Base-by-base conservation (phyloP, 2,888 invertebrate species). In the Dorcus parallelipipedus region DNA sequence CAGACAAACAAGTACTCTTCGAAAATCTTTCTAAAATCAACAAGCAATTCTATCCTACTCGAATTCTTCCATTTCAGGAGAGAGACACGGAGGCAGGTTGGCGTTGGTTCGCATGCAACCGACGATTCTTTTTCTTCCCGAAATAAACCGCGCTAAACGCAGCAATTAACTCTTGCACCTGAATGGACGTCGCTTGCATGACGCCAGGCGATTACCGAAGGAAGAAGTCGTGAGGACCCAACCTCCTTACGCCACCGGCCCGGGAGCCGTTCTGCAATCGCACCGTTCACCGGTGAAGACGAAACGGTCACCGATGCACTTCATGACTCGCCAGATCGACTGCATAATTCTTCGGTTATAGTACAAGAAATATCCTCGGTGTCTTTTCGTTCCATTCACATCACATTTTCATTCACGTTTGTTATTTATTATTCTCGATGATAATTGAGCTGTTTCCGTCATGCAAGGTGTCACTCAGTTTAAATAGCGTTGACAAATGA, bases 361-460 rank as follows among this genome's bases (percentile, higher is more conserved):
- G 42, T 52, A 43, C 42, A 52, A 23, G 9, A 52, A 20, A 42
- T 20, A 40, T 33, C 40, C 48, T 20, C 41, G 38, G 14, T 23
- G 43, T 20, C 14, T 42, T 17, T 48, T 48, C 40, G 43, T 17
- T 41, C 40, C 54, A 54, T 54, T 54, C 54, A 54, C 40, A 49
- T 54, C 49, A 39, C 39, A 48, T 49, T 54, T 54, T 54, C 54
- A 54, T 54, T 54, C 54, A 54, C 23, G 47, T 47, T 20, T 20
- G 39, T 40, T 48, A 48, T 40, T 54, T 54, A 54, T 54, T 49
- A 9, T 54, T 40, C 23, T 39, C 14, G 23, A 10, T 20, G 38
- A 17, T 48, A 54, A 54, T 54, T 54, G 54, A 54, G 39, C 49
- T 48, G 49, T 49, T 39, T 51, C 51, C 51, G 51, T 51, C 51